Conservation (phyloP, 2,113 vertebrate genomes). For the Turnix velox region DNA sequence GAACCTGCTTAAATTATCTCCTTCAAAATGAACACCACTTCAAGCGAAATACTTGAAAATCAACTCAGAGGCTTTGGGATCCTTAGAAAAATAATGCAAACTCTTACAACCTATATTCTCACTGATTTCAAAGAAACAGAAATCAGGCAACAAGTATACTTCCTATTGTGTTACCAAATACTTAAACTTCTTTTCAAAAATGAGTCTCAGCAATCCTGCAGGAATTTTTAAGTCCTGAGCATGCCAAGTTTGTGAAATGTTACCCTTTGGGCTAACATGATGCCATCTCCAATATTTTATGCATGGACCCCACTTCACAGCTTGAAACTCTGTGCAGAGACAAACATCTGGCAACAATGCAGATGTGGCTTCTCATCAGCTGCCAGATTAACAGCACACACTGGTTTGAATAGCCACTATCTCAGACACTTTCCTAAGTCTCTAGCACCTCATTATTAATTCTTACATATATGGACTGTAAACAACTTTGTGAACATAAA, state of each 20-base stretch:
- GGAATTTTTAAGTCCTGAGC: background rate
- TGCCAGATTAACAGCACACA: background rate
- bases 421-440: background rate
- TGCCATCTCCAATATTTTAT: background rate
- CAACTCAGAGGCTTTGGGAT: background rate
- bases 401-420: background rate
- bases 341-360: conserved; percentile 33
- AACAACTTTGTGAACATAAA: background rate
- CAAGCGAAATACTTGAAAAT: background rate
- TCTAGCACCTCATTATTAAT: background rate
- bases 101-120: background rate
- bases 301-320: background rate
- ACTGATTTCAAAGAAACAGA: background rate
- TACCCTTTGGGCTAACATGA: background rate
- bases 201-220: background rate
- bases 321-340: conserved; percentile 8
- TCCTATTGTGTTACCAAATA: background rate
- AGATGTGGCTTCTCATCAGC: background rate
- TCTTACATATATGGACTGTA: background rate
- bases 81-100: background rate
- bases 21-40: background rate
- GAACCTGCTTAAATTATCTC: background rate
- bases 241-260: background rate
- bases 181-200: background rate
- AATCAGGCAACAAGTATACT: background rate